Base-by-base conservation (phyloP, 2,888 invertebrate species). In the Scaeva pyrastri region DNA sequence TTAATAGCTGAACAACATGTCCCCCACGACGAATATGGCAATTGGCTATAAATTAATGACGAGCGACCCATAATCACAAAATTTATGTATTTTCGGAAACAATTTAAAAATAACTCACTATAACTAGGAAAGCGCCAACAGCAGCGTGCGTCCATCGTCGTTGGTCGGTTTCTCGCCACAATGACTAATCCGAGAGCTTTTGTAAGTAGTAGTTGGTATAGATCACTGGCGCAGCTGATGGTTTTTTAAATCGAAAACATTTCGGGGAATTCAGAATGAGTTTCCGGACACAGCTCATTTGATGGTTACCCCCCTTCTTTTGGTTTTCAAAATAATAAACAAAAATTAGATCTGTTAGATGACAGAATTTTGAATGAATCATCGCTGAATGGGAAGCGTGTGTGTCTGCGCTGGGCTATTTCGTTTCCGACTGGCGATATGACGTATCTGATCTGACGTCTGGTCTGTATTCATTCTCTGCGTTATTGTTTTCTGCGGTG, bases 41-140 rank as follows among this genome's bases (percentile, higher is more conserved):
- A 60, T 21, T n/a, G n/a, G n/a, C n/a, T n/a, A n/a, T n/a, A n/a
- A 56, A 31, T 31, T 56, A 36, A 56, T 11, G 16, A 56, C 31
- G 8, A 31, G 31, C 31, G 4, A 31, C 31, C 31, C 31, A 31
- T 31, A 31, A 31, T 31, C 31, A 31, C 41, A 41, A 41, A 6
- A 41, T 41, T 41, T 41, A 12, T 41, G 26, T 55, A 26, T n/a
- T 56, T 76, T 84, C 79, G 48, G 4, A 11, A 21, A 74, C 70
- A 79, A 58, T 82, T 82, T 60, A 72, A 72, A 80, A 74, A 84
- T 31, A 52, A 71, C 84, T 41, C 79, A 78, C 16, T 70, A 79
- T 71, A 3, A 68, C 2, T 8, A n/a, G 58, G 68, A 50, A n/a
- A 8, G 26, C 14, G 4, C 19, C 10, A 12, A 10, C n/a, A 39